Evolutionary conservation across 2,888 invertebrate genomes (phyloP).

Genomic region (Exephanes ischioxanthus): DNA sequence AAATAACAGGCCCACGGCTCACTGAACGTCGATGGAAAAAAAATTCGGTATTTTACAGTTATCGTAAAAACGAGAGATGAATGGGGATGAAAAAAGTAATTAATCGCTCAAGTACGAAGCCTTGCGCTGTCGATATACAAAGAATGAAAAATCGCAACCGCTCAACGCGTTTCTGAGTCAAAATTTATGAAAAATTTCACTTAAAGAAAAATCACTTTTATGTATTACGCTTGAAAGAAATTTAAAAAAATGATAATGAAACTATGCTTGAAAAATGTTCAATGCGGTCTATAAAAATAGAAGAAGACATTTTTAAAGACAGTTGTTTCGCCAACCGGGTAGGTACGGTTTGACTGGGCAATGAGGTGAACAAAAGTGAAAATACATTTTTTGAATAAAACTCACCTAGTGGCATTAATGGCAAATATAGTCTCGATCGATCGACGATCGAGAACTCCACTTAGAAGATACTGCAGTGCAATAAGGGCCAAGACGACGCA

Average conservation of each 20-base stretch:
- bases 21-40: background rate
- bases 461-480: conserved; percentile 90
- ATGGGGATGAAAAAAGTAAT: background rate
- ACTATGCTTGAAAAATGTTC: too few species aligned
- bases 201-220: too few species aligned
- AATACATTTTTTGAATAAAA: conserved; percentile 14
- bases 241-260: too few species aligned
- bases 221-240: too few species aligned
- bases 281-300: background rate
- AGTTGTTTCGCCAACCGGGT: background rate
- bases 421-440: conserved; percentile 83
- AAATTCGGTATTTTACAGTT: background rate
- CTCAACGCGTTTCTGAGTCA: background rate
- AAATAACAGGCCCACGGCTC: background rate
- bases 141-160: background rate
- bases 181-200: background rate
- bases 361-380: background rate
- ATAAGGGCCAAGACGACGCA: conserved; percentile 88
- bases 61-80: background rate
- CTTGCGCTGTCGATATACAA: background rate
- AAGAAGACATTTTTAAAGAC: background rate
- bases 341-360: background rate
- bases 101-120: background rate
- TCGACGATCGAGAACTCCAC: conserved; percentile 87
- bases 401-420: conserved; percentile 82